These are phyloP conservation scores for Gorsachius goisagi DNA, from an alignment of 2,113 vertebrate species.

Conservation along the genomic window DNA sequence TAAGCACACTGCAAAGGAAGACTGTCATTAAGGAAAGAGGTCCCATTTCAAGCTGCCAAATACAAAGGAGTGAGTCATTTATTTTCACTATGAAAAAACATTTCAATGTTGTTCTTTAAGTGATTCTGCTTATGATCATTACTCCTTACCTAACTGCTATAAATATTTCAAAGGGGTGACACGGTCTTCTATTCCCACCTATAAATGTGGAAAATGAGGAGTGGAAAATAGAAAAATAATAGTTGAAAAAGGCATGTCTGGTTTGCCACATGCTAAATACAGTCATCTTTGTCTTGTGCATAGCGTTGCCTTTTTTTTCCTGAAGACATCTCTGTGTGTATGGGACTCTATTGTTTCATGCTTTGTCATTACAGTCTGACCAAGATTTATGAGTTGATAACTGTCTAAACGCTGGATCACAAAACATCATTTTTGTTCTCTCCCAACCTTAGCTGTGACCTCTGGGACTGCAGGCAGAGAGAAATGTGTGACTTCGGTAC, in stretches of 20 bases:
- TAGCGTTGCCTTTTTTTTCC: background rate
- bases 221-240: slow-evolving; percentile 23
- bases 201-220: background rate
- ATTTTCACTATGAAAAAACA: slow-evolving; percentile 64
- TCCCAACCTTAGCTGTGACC: slow-evolving; percentile 64
- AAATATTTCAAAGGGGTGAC: slow-evolving; percentile 36
- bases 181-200: slow-evolving; percentile 1
- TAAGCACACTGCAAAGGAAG: slow-evolving; percentile 36
- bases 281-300: background rate
- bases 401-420: slow-evolving; percentile 66
- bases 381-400: slow-evolving; percentile 75
- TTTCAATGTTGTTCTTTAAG: slow-evolving; percentile 58
- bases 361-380: slow-evolving; percentile 56
- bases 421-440: slow-evolving; percentile 69
- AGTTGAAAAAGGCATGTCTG: slow-evolving; percentile 16
- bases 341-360: slow-evolving; percentile 39
- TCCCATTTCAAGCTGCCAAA: slow-evolving; percentile 63
- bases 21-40: slow-evolving; percentile 65
- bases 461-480: slow-evolving; percentile 60
- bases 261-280: background rate
- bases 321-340: background rate
- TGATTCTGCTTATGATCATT: slow-evolving; percentile 55
- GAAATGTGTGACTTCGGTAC: slow-evolving; percentile 62
- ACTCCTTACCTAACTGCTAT: slow-evolving; percentile 51
- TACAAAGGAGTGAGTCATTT: slow-evolving; percentile 64